Evolutionary conservation across 2,888 invertebrate genomes (phyloP).

Genomic region (Nymphalis c-album): DNA sequence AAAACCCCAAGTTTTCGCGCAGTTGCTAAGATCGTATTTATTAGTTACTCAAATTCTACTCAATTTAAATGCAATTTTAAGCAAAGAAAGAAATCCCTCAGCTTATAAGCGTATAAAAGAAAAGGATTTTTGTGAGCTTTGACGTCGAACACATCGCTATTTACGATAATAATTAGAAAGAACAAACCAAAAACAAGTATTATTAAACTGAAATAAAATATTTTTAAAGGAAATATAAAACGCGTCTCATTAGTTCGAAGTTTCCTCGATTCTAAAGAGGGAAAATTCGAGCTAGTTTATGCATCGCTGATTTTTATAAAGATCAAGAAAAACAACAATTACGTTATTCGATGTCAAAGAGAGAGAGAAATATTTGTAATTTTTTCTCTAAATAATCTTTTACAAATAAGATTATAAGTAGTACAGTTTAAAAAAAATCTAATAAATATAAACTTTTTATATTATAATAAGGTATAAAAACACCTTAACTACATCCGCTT

Average conservation of each 20-base stretch:
- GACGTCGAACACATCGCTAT: background rate
- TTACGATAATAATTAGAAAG: background rate
- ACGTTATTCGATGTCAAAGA: slow-evolving; percentile 18
- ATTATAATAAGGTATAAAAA: no score
- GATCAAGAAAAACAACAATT: slow-evolving; percentile 23
- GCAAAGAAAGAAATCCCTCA: no score
- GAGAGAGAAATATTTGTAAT: background rate
- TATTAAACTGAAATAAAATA: slow-evolving; percentile 8
- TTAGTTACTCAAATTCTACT: no score
- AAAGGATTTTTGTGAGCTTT: no score
- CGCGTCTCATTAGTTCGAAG: slow-evolving; percentile 32
- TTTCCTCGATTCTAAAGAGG: slow-evolving; percentile 24
- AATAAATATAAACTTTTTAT: no score
- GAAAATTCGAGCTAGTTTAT: slow-evolving; percentile 26
- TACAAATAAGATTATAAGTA: no score
- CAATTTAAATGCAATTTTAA: no score
- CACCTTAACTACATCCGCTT: no score
- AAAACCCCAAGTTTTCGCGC: no score
- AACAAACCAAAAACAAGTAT: background rate
- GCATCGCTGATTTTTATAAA: slow-evolving; percentile 30
- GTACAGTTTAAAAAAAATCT: no score
- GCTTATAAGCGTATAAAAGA: no score
- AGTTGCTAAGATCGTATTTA: no score
- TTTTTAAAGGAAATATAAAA: slow-evolving; percentile 28
- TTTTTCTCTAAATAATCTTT: background rate